phyloP scores from a whole-genome alignment of 30 jellyfish, hydroid and myxozoan genomes.

The Pelagia noctiluca region DNA sequence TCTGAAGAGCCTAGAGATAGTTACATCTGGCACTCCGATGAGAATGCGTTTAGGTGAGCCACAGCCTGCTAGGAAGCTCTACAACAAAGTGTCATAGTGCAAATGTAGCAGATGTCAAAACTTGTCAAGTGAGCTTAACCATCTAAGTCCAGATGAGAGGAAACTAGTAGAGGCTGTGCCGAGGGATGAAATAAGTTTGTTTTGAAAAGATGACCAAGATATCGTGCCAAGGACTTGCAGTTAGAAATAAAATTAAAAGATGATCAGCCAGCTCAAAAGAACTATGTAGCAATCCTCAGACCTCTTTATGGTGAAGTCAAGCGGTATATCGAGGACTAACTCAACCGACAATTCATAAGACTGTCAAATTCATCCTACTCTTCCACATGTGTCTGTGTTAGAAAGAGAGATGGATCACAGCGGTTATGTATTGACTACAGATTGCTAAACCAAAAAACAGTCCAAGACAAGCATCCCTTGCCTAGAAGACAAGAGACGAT shows the following conservation, averaged over 20 bases:
- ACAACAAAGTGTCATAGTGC: background rate
- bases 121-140: constrained; percentile 15
- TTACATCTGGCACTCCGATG: constrained; percentile 65
- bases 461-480: constrained; percentile 45
- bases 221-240: background rate
- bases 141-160: background rate
- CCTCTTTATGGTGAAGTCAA: constrained; percentile 16
- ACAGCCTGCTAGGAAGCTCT: background rate
- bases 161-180: constrained; percentile 2
- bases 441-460: constrained; percentile 23
- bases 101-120: background rate
- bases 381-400: constrained; percentile 15
- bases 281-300: constrained; percentile 4
- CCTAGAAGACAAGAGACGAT: constrained; percentile 55
- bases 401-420: constrained; percentile 16
- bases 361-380: constrained; percentile 28
- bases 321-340: constrained; percentile 30
- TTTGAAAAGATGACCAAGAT: constrained; percentile 14
- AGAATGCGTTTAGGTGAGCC: background rate
- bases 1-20: constrained; percentile 37
- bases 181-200: constrained; percentile 1
- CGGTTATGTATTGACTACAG: constrained; percentile 56
- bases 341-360: constrained; percentile 2
- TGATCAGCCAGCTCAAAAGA: constrained; percentile 26
- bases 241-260: constrained; percentile 6